Evolutionary conservation across 2,797 vertebrate species (phyloP), one percentile per base, ranked within the genome.

Genomic region (Pogoniulus pusillus): DNA sequence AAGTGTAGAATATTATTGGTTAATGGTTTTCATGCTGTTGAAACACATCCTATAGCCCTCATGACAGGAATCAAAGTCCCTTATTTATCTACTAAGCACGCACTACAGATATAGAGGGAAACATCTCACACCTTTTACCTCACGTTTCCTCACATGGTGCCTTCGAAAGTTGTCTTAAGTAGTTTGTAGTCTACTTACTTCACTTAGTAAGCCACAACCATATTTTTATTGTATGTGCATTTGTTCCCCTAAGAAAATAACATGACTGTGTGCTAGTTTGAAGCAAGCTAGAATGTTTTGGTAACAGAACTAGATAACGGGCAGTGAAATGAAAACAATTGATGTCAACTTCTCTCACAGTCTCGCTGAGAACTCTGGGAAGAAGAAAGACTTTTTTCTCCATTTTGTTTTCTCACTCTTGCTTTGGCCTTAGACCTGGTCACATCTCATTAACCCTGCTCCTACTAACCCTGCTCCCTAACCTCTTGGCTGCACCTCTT

Each of bases 1-100:
- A 43, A 77, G 83, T 69, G 24, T 65, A 91, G 87, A 82, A 30
- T 18, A 70, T 4, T 1, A 35, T 62, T 82, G 29, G 37, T 91
- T 93, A 85, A 76, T 41, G 81, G 85, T 96, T 96, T 92, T 82
- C 24, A 23, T 34, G 16, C 18, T 82, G 22, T 47, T 75, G 39
- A 89, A 87, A 37, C 54, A 51, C 6, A 53, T 16, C 17, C 13
- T 34, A 35, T 10, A 73, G 6, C 24, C 23, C 43, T 72, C 15
- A 47, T 10, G 4, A 70, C 10, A 41, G 55, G 4, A 29, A 54
- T 39, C 75, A 7, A 86, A 86, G 12, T 24, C 23, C 7, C 47
- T 78, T 72, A 39, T 59, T 70, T 71, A 26, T 79, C 32, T 82
- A 22, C 43, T 51, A 35, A 65, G 3, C 29, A 85, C 83, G 7